Conservation (phyloP, 2,797 vertebrate species). For the Coregonus sp. region DNA sequence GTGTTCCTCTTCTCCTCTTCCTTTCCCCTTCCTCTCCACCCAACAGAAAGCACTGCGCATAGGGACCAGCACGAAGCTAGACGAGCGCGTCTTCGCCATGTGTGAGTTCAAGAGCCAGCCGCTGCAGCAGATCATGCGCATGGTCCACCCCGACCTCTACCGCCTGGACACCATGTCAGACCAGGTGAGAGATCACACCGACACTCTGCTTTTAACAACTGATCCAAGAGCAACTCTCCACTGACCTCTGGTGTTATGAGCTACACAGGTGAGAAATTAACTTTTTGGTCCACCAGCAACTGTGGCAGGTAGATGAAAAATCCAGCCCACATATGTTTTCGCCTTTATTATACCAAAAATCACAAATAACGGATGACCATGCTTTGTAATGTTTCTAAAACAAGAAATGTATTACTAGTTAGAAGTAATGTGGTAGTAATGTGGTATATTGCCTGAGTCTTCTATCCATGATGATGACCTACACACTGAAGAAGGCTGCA, state of each 20-base stretch:
- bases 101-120: constrained; percentile 97
- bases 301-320: too few relatives aligned
- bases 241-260: not conserved
- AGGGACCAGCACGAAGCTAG: constrained; percentile 89
- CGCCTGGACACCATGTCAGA: constrained; percentile 90
- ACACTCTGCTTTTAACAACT: constrained; percentile 47
- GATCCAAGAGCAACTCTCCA: not conserved
- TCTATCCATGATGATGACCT: too few relatives aligned
- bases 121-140: constrained; percentile 88
- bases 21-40: not conserved
- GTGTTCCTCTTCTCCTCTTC: too few relatives aligned
- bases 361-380: too few relatives aligned
- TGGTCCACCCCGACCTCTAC: constrained; percentile 93
- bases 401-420: too few relatives aligned
- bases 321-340: too few relatives aligned
- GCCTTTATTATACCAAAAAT: too few relatives aligned
- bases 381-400: too few relatives aligned
- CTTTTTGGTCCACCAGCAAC: too few relatives aligned
- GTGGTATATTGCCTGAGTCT: too few relatives aligned
- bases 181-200: constrained; percentile 76
- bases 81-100: constrained; percentile 95
- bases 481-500: too few relatives aligned
- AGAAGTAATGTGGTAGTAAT: too few relatives aligned
- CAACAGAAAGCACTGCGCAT: constrained; percentile 91
- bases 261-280: not conserved